Evolutionary conservation across 2,797 vertebrate species (phyloP), one percentile per base, ranked within the genome.

Genomic region (Sebastolobus altivelis): DNA sequence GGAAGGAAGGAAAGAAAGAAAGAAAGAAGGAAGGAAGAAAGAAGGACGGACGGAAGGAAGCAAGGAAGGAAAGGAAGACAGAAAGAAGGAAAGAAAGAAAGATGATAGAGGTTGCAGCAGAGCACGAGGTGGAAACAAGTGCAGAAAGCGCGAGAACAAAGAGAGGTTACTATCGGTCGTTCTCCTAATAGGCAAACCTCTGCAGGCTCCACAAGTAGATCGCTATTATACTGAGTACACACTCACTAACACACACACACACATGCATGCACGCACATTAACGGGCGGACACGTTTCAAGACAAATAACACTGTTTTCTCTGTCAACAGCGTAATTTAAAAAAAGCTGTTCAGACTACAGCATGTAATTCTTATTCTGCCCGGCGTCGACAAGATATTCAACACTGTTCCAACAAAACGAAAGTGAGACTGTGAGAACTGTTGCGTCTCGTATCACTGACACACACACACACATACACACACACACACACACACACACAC

Each of bases 151-250:
- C 3, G 10, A 87, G 91, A 90, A 92, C 88, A 91, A 89, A 92
- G 89, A 82, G 54, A 87, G 94, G 94, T 95, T 95, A 96, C 90
- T 92, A 40, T 90, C 89, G 90, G 92, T 86, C 94, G 56, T 86
- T 88, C 79, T 85, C 69, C 73, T 84, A 43, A 82, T 66, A 85
- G 77, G 80, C 71, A 89, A 89, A 83, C 69, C 71, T 78, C 76
- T 11, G 37, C 79, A 82, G 82, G 77, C 89, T 77, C 25, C 40
- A 75, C 66, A 79, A 85, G 60, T 60, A 75, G 35, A 75, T 37
- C 7, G 2, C 33, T 66, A 72, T 86, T 83, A 82, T 60, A 59
- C 80, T 73, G 79, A 60, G 4, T n/a, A 76, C 66, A 59, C 59
- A 85, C 75, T 55, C 55, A 40, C 8, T 12, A 35, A 69, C 77